A percentile compares a stretch with the other conserved stretches of the same genome.
phyloP scores from a whole-genome alignment of 2,888 invertebrate genomes.

The Cheiracanthium punctorium region DNA sequence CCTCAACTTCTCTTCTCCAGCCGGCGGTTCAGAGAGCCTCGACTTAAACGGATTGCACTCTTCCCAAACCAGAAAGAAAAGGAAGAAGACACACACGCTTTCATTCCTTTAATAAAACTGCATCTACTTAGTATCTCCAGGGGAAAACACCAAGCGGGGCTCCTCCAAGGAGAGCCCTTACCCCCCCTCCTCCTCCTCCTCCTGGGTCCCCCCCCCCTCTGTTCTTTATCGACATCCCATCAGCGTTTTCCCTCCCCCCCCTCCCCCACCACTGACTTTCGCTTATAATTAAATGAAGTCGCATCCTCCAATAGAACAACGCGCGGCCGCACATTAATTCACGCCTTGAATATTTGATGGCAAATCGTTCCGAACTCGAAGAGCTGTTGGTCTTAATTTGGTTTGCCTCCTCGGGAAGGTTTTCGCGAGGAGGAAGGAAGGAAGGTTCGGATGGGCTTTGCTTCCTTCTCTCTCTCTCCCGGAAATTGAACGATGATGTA shows the following conservation, averaged over 20 bases:
- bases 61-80: background rate
- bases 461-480: no score
- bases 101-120: constrained; percentile 63
- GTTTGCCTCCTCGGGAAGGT: no score
- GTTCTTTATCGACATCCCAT: constrained; percentile 61
- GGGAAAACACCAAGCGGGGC: background rate
- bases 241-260: constrained; percentile 29
- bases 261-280: no score
- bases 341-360: constrained; percentile 71
- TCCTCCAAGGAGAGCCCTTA: background rate
- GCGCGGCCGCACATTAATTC: constrained; percentile 71
- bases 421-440: background rate
- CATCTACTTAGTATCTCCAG: constrained; percentile 59
- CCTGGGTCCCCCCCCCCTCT: background rate
- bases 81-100: background rate
- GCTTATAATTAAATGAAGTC: constrained; percentile 68
- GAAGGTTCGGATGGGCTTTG: constrained; percentile 20
- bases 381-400: constrained; percentile 71
- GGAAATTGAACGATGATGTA: constrained; percentile 71
- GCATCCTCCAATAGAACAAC: constrained; percentile 56
- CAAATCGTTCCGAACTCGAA: constrained; percentile 71
- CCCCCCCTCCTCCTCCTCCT: constrained; percentile 23
- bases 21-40: background rate
- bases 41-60: background rate
- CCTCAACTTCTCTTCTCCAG: background rate